These are phyloP conservation scores for Thaumatotibia leucotreta DNA, from an alignment of 1,140 invertebrate genomes.

Conservation along the genomic window DNA sequence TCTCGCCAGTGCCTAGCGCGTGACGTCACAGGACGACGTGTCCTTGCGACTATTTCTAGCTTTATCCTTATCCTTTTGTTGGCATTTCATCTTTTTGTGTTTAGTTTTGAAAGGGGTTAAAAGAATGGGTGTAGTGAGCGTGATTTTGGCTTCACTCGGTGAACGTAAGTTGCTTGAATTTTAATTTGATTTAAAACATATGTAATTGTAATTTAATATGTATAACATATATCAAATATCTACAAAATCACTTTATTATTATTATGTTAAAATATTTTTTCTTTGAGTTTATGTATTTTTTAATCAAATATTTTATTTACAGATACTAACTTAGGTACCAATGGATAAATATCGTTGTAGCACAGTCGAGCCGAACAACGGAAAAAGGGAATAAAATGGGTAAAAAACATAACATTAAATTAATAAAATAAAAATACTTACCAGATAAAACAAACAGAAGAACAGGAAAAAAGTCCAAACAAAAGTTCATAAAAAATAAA, in stretches of 20 bases:
- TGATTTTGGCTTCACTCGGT: neutral
- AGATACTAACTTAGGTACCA: neutral
- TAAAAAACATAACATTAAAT: constrained; percentile 27
- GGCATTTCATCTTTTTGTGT: constrained; percentile 2
- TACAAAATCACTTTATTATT: neutral
- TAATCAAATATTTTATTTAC: neutral
- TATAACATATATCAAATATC: neutral
- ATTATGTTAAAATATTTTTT: no score
- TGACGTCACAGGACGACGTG: constrained; percentile 72
- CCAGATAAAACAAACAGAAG: constrained; percentile 57
- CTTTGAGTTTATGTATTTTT: no score
- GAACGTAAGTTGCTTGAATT: neutral
- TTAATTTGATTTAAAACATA: neutral
- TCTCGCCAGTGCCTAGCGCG: constrained; percentile 68
- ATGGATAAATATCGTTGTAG: neutral
- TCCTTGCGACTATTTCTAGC: constrained; percentile 54
- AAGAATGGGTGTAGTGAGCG: neutral
- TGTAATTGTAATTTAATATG: neutral
- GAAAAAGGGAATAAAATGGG: constrained; percentile 24
- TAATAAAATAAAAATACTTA: constrained; percentile 54
- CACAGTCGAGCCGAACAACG: neutral
- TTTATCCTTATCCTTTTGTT: constrained; percentile 24
- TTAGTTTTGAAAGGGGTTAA: neutral
- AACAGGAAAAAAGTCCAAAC: constrained; percentile 61
- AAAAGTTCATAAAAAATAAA: constrained; percentile 44